These are phyloP conservation scores for Catharus ustulatus DNA, from an alignment of 2,797 vertebrate species.

Conservation along the genomic window DNA sequence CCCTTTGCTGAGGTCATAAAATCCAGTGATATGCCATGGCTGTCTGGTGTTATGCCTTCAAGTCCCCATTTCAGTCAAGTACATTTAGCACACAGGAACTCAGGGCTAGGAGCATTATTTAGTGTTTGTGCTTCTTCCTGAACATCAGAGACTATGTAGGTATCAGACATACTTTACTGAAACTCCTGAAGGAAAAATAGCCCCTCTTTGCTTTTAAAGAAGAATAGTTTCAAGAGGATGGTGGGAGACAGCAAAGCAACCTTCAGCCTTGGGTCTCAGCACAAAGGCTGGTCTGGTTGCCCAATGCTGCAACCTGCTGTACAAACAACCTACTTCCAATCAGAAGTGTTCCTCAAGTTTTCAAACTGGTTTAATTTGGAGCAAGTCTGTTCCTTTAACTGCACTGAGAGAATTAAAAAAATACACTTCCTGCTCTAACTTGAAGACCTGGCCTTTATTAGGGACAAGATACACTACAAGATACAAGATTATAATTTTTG, in stretches of 20 bases:
- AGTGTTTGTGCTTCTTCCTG: background rate
- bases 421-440: background rate
- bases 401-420: background rate
- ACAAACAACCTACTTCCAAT: background rate
- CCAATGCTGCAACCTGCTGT: background rate
- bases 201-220: background rate
- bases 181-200: background rate
- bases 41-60: background rate
- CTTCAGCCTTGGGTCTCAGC: background rate
- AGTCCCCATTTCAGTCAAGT: background rate
- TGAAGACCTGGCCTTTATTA: background rate
- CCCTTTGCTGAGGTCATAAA: background rate
- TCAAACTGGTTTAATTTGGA: background rate
- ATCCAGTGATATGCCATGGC: background rate
- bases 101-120: background rate
- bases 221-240: background rate
- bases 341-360: background rate
- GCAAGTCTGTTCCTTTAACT: background rate
- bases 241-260: background rate
- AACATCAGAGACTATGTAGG: background rate
- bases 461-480: background rate
- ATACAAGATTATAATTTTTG: background rate
- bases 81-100: accelerated
- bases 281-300: accelerated
- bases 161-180: background rate